Base-by-base conservation (phyloP, 2,797 vertebrate genomes). In the Pristis pectinata region DNA sequence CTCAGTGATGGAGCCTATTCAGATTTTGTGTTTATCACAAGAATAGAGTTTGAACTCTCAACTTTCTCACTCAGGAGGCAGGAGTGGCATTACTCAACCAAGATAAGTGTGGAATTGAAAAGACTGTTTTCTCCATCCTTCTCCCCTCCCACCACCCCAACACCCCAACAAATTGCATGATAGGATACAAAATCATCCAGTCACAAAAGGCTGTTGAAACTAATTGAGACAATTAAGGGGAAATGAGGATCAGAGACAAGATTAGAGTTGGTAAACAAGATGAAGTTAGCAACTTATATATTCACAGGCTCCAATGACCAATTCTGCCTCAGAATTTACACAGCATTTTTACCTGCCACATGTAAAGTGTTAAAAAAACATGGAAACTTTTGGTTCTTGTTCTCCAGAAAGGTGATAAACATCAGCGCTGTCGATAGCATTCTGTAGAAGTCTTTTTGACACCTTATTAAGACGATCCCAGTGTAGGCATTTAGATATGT, bases 401-500 rank as follows among this genome's bases (percentile, higher is more conserved):
- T 97, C 95, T 98, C 98, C 95, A 99, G 95, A 56, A 94, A 95
- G 1, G 97, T 98, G 92, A 99, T 98, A 95, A 99, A 99, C 74
- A 98, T 98, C 82, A 99, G 97, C 0, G 98, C 98, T 76, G 98
- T 98, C 98, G 98, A 98, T 37, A 99, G 96, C 41, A 99, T 97
- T 82, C 96, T 97, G 96, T 98, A 98, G 94, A 97, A 97, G 0
- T 96, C 97, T 96, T 98, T 99, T 64, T 98, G 97, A 95, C 98
- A 98, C 7, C 98, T 98, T 94, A 99, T 96, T 1, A 99, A 97
- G 85, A 98, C 97, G 27, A 98, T 97, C 95, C 98, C 98, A 15
- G 98, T 99, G 92, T 98, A 98, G 94, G 98, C 97, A 77, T 99
- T 99, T 95, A 99, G 96, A 95, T 99, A 99, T 95, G 98, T 98